Evolutionary conservation across 1,140 invertebrate species (phyloP).

Genomic region (Andrena cerasifolii): DNA sequence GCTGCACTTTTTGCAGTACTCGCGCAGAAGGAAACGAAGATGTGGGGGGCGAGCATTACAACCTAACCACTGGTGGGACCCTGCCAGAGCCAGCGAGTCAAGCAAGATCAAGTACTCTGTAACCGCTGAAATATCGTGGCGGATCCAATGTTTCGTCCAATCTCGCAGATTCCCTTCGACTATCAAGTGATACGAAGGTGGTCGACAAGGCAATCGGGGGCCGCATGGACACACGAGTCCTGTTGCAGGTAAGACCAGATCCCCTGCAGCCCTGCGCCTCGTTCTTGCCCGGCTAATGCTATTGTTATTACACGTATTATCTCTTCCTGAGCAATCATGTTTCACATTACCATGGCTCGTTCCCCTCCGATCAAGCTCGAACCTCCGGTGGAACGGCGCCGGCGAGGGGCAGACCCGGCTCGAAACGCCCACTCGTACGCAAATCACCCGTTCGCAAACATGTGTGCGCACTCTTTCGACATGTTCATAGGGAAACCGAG

Average conservation of each 20-base stretch:
- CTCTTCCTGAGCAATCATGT: constrained; percentile 80
- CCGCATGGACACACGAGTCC: constrained; percentile 30
- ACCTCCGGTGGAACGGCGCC: constrained; percentile 52
- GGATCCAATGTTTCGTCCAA: background rate
- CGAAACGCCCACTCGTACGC: constrained; percentile 69
- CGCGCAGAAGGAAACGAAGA: too few species aligned
- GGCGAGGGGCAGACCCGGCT: constrained; percentile 40
- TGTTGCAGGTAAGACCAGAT: constrained; percentile 71
- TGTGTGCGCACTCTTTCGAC: constrained; percentile 63
- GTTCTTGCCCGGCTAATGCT: constrained; percentile 74
- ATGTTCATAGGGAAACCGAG: constrained; percentile 67
- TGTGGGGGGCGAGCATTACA: too few species aligned
- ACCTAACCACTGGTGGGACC: too few species aligned
- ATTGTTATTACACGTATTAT: constrained; percentile 81
- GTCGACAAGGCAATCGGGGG: constrained; percentile 24
- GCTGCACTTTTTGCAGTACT: too few species aligned
- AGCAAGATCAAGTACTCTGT: too few species aligned
- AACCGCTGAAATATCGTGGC: too few species aligned
- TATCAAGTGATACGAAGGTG: constrained; percentile 9
- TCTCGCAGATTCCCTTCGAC: background rate
- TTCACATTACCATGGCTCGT: constrained; percentile 76
- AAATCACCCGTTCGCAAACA: constrained; percentile 69
- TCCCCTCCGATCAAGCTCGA: constrained; percentile 57
- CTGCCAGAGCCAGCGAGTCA: too few species aligned
- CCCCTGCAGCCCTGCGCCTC: constrained; percentile 63